These are phyloP conservation scores for Gastracanthus pulcherrimus DNA, from an alignment of 2,888 invertebrate species.

Conservation along the genomic window DNA sequence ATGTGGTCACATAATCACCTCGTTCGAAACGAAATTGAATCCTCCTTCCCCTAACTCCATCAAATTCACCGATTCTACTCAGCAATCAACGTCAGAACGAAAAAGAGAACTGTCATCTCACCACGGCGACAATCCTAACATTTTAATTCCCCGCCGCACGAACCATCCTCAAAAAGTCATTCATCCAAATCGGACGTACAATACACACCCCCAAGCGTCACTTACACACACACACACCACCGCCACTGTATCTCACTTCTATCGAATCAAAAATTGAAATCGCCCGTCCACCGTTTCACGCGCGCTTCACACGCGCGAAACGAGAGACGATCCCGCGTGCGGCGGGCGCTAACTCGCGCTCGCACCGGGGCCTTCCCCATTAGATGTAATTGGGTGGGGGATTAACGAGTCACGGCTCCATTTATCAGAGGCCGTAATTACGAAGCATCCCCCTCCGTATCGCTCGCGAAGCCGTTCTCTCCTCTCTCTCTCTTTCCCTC, in stretches of 20 bases:
- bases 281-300: neutral
- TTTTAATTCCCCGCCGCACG: no score
- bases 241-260: neutral
- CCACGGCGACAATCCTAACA: no score
- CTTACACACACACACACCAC: neutral
- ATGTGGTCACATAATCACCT: neutral
- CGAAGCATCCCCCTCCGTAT: conserved; percentile 70
- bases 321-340: neutral
- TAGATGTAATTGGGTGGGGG: conserved; percentile 74
- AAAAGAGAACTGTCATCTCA: neutral
- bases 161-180: neutral
- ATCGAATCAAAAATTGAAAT: conserved; percentile 51
- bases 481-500: conserved; percentile 35
- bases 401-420: conserved; percentile 76
- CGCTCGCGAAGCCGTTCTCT: conserved; percentile 40
- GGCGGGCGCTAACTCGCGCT: conserved; percentile 25
- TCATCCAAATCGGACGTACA: neutral
- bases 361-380: conserved; percentile 63
- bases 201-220: neutral
- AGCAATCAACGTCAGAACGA: neutral
- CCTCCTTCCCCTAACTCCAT: neutral
- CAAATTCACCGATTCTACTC: neutral
- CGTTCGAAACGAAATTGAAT: neutral
- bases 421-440: conserved; percentile 76
- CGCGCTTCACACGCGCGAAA: neutral